These are phyloP conservation scores for Limnothrissa miodon DNA, from an alignment of 2,113 vertebrate species.

Conservation along the genomic window DNA sequence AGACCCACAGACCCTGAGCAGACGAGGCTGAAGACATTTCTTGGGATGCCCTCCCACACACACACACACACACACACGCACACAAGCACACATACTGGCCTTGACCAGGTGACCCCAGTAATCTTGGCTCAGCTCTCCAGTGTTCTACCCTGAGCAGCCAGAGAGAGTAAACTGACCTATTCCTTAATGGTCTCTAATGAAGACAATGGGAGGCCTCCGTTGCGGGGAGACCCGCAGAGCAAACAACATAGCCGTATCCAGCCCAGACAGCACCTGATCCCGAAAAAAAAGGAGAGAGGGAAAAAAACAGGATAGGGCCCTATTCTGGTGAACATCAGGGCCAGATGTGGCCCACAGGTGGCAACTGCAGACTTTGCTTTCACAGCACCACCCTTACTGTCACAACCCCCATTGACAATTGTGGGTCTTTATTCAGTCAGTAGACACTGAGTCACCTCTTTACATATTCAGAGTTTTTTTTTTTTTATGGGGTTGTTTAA, in stretches of 20 bases:
- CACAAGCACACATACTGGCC: no score
- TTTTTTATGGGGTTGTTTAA: not conserved
- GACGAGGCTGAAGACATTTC: constrained; percentile 57
- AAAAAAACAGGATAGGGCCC: not conserved
- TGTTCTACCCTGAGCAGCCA: constrained; percentile 50
- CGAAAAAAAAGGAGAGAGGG: not conserved
- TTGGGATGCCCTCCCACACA: constrained; percentile 22
- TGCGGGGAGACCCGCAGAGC: constrained; percentile 26
- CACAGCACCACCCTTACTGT: constrained; percentile 39
- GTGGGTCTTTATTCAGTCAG: constrained; percentile 71
- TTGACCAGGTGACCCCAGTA: not conserved
- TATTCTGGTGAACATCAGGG: not conserved
- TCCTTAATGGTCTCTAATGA: constrained; percentile 72
- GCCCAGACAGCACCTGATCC: not conserved
- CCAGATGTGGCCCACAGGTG: not conserved
- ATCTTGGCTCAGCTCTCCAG: not conserved
- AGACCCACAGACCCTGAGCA: constrained; percentile 43
- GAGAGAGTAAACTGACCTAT: constrained; percentile 67
- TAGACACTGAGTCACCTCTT: constrained; percentile 69
- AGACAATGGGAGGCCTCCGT: constrained; percentile 60
- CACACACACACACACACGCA: not conserved
- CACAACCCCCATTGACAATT: constrained; percentile 67
- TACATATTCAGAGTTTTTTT: constrained; percentile 30
- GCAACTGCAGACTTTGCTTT: constrained; percentile 12
- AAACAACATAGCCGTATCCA: not conserved